Percentiles rank a stretch among this genome's conserved stretches.
Evolutionary conservation across 2,888 invertebrate species (phyloP).

Genomic region (Physocephala rufipes): DNA sequence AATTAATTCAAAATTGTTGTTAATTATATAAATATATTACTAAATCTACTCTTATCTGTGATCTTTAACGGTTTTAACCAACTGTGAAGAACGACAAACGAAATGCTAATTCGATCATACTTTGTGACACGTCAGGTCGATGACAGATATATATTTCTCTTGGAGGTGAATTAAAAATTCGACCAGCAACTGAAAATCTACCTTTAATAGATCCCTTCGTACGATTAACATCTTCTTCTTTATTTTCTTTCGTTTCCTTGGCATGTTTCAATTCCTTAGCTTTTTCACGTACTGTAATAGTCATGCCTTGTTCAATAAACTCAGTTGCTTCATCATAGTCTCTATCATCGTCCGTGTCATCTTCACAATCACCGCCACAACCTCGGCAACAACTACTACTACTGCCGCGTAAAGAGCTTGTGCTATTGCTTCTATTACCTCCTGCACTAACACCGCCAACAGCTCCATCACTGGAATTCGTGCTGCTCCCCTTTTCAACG

Average conservation of each 20-base stretch:
- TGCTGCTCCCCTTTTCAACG: background rate
- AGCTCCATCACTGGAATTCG: background rate
- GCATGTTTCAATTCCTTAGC: conserved; percentile 51
- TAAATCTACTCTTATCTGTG: background rate
- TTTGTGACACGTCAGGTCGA: conserved; percentile 85
- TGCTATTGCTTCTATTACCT: no score
- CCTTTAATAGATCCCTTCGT: conserved; percentile 61
- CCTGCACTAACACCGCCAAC: background rate
- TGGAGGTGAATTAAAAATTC: conserved; percentile 80
- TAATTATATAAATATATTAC: background rate
- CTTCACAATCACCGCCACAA: background rate
- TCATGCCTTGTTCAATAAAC: conserved; percentile 84
- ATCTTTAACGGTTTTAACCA: conserved; percentile 50
- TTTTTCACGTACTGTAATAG: conserved; percentile 70
- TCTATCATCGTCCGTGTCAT: background rate
- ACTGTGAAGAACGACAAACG: conserved; percentile 70
- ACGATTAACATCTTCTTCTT: conserved; percentile 50
- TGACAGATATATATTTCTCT: conserved; percentile 89
- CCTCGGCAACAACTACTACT: background rate
- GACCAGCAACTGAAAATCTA: conserved; percentile 67
- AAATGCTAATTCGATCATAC: conserved; percentile 88
- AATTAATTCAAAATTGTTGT: no score
- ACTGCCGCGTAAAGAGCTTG: no score
- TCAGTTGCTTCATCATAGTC: conserved; percentile 69
- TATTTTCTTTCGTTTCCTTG: conserved; percentile 74